Evolutionary conservation across 2,797 vertebrate genomes (phyloP).

Genomic region (Sebastes hubbsi): DNA sequence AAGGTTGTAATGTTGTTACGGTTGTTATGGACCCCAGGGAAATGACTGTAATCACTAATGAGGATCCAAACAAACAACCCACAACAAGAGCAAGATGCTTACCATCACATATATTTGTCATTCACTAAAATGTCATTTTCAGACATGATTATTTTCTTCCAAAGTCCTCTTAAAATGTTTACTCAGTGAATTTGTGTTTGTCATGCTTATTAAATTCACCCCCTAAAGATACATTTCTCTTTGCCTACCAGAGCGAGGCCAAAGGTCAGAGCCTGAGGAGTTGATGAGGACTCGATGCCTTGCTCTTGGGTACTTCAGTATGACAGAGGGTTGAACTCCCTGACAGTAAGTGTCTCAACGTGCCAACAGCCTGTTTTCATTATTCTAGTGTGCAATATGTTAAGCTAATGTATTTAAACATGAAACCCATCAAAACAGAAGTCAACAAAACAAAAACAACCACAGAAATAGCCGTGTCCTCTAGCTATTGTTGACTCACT

Average conservation of each 20-base stretch:
- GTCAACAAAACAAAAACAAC: constrained; percentile 33
- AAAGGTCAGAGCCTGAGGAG: background rate
- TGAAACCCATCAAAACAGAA: constrained; percentile 52
- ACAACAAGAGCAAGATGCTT: constrained; percentile 23
- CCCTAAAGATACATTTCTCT: background rate
- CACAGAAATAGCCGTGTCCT: constrained; percentile 18
- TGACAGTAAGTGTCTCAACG: background rate
- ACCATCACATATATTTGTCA: constrained; percentile 14
- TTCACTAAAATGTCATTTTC: constrained; percentile 12
- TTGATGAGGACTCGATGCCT: background rate
- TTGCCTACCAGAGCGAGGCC: background rate
- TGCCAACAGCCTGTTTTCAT: constrained; percentile 17
- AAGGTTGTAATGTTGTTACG: constrained; percentile 11
- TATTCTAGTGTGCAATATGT: background rate
- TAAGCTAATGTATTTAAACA: constrained; percentile 8
- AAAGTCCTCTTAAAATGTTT: constrained; percentile 24
- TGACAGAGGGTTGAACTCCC: background rate
- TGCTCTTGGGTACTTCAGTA: background rate
- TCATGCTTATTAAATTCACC: background rate
- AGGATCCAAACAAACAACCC: constrained; percentile 36
- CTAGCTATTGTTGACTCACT: constrained; percentile 21
- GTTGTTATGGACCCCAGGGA: constrained; percentile 9
- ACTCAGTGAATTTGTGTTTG: background rate
- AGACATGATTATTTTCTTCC: constrained; percentile 6
- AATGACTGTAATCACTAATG: constrained; percentile 15